Base-by-base conservation (phyloP, 64 coral and sea anemone species). In the Montipora capricornis region DNA sequence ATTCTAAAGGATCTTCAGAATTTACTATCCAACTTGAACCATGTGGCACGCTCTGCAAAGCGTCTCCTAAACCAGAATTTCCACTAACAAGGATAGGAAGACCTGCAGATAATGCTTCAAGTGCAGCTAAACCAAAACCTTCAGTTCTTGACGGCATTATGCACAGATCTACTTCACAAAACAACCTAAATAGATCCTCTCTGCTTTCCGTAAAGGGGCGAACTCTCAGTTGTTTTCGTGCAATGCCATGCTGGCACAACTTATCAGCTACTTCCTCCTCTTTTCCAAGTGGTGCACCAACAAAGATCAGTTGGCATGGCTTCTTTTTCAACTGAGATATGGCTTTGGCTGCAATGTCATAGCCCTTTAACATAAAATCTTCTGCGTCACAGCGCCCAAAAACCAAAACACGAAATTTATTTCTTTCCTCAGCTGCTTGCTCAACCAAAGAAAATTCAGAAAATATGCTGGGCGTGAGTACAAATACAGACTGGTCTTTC, bases 91-190 rank as follows among this genome's bases (percentile, higher is more conserved):
- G 81, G 0, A 84, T 58, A 47, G 81, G 81, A 10, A 84, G 81
- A 68, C 81, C 26, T 19, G 81, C 81, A 20, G 81, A 84, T 49
- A 84, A 68, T 13, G 81, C 81, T 68, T 80, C 49, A 80, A 80
- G 78, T 0, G 48, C 78, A 59, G 78, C 17, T 7, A 80, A 5
- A 2, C 78, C 81, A 68, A 68, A 84, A 1, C 81, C 81, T 15
- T 84, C 81, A 67, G 81, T 84, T 62, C 81, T 62, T 68, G 81
- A 84, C 49, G 81, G 81, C 81, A 84, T 84, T 17, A 84, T 68
- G 1, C 13, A 58, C n/a, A 84, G 81, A 84, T 84, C 81, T 24
- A 84, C 81, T 19, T 84, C 81, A 48, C 81, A 84, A 4, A 84
- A 84, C 44, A 84, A 47, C 2, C 15, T 46, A 44, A 15, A 61